A percentile compares a stretch with the other conserved stretches of the same genome.
Evolutionary conservation across 2,797 vertebrate species (phyloP).

Genomic region (Lophius americanus): DNA sequence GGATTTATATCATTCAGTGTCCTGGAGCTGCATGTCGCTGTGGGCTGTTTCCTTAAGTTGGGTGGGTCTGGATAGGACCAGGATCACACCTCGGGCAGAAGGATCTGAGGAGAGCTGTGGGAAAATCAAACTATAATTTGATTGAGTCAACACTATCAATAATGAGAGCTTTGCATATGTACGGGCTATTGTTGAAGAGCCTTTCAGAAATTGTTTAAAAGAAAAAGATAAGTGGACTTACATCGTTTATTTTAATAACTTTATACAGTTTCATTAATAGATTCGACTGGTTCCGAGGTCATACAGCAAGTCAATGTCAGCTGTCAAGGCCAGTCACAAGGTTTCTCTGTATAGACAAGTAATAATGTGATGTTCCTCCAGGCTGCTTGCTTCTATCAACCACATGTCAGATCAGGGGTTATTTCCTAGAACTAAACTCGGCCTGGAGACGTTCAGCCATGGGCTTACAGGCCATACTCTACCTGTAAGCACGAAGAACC

Average conservation of each 20-base stretch:
- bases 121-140: constrained; percentile 67
- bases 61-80: constrained; percentile 56
- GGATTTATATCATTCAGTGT: constrained; percentile 29
- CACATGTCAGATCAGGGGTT: constrained; percentile 41
- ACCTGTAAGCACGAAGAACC: constrained; percentile 57
- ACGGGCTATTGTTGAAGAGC: not conserved
- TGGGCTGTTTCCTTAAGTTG: constrained; percentile 61
- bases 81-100: constrained; percentile 59
- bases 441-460: constrained; percentile 44
- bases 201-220: not conserved
- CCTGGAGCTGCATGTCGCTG: constrained; percentile 44
- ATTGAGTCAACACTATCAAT: constrained; percentile 65
- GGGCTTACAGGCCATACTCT: constrained; percentile 57
- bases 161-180: constrained; percentile 16
- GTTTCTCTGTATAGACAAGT: constrained; percentile 34
- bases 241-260: constrained; percentile 2
- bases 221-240: not conserved
- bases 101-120: constrained; percentile 46
- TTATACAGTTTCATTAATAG: not conserved
- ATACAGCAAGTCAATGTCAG: constrained; percentile 14
- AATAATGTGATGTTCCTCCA: constrained; percentile 31
- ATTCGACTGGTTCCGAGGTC: not conserved
- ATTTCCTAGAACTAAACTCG: constrained; percentile 38
- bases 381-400: constrained; percentile 42
- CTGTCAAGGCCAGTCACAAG: constrained; percentile 31